phyloP scores from a whole-genome alignment of 2,797 vertebrate species.

The Rhinophrynus dorsalis region DNA sequence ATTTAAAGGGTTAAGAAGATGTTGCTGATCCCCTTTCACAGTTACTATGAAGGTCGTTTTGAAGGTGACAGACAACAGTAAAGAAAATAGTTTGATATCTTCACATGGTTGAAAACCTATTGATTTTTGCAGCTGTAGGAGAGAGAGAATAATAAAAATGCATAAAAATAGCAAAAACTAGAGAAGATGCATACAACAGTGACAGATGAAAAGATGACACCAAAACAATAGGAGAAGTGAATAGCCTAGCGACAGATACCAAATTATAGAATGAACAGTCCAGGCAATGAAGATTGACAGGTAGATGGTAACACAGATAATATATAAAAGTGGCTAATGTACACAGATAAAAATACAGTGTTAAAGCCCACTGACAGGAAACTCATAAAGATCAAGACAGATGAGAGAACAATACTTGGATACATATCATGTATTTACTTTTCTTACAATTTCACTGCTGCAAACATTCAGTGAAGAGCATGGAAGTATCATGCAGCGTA shows the following conservation, averaged over 20 bases:
- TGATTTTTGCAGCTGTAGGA: not conserved
- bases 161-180: not conserved
- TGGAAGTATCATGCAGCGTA: not conserved
- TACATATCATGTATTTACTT: conserved; percentile 23
- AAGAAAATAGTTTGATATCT: not conserved
- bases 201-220: conserved; percentile 11
- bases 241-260: conserved; percentile 18
- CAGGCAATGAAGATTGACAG: conserved; percentile 42
- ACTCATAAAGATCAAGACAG: conserved; percentile 32
- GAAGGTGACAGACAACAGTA: not conserved
- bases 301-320: conserved; percentile 35
- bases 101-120: not conserved
- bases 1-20: no score
- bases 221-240: conserved; percentile 11
- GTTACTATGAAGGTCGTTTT: not conserved
- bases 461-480: not conserved
- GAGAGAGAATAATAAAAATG: not conserved
- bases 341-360: conserved; percentile 40
- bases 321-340: conserved; percentile 39
- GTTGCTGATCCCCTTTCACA: not conserved
- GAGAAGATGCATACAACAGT: not conserved
- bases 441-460: not conserved
- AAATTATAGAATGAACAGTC: conserved; percentile 20
- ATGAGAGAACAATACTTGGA: conserved; percentile 26
- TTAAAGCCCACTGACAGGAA: conserved; percentile 22